Evolutionary conservation across 2,797 vertebrate genomes (phyloP).

Genomic region (Anguilla marmorata): DNA sequence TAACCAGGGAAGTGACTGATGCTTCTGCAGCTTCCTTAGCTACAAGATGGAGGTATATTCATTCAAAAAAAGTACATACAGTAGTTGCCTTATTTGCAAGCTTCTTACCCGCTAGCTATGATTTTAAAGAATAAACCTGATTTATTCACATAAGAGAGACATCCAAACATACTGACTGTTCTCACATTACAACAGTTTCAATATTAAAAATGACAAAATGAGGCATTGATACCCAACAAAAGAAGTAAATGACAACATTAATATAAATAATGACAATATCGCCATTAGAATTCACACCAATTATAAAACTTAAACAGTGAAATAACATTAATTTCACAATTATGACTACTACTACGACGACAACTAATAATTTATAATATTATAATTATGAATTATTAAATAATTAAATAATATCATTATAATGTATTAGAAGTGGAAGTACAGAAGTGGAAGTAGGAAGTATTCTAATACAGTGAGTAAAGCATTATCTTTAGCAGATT

Average conservation of each 20-base stretch:
- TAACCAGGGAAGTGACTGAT: not conserved
- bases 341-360: not conserved
- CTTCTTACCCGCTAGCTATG: not conserved
- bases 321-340: not conserved
- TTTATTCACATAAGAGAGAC: not conserved
- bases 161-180: not conserved
- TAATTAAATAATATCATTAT: not conserved
- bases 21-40: not conserved
- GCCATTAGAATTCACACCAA: not conserved
- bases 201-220: not conserved
- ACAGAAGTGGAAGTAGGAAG: too few relatives aligned
- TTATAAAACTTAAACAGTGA: not conserved
- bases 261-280: not conserved
- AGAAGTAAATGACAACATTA: not conserved
- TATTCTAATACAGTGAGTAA: not conserved
- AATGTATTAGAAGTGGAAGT: too few relatives aligned
- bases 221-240: not conserved
- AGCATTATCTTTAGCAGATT: not conserved
- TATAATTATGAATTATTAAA: too few relatives aligned
- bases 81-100: not conserved
- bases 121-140: slow-evolving; percentile 7
- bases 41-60: not conserved
- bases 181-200: not conserved
- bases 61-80: not conserved
- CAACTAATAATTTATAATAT: not conserved